Evolutionary conservation across 2,797 vertebrate species (phyloP).

Genomic region (Diceros bicornis): DNA sequence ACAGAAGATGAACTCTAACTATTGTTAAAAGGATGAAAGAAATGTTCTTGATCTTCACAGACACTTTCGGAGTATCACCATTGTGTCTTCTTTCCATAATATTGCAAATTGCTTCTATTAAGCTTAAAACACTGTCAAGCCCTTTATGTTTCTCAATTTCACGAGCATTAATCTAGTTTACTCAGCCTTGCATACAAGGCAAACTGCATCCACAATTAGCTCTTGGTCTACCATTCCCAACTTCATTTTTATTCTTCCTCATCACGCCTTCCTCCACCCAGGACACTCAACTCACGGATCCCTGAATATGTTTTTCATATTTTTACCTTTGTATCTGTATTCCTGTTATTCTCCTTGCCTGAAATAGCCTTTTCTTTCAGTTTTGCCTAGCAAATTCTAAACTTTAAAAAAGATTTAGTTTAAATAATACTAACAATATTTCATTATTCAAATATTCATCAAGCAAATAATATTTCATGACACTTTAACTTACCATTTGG

Average conservation of each 20-base stretch:
- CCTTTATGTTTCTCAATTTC: background rate
- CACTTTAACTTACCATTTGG: background rate
- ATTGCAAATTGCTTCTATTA: background rate
- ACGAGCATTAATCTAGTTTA: background rate
- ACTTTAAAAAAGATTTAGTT: background rate
- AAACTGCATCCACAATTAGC: background rate
- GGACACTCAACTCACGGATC: background rate
- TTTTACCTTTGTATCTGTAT: background rate
- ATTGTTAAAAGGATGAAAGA: background rate
- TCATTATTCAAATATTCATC: too few species aligned
- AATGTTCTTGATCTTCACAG: background rate
- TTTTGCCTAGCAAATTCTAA: background rate
- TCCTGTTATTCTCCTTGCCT: background rate
- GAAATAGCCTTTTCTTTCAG: background rate
- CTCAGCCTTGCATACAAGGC: background rate
- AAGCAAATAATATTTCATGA: background rate
- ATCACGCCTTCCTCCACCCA: background rate
- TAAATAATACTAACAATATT: background rate
- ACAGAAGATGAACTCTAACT: background rate
- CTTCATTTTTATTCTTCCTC: background rate
- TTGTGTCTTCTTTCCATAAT: background rate
- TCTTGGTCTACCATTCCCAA: background rate
- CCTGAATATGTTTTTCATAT: background rate
- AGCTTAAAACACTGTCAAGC: background rate
- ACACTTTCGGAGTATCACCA: background rate